Conservation (phyloP, 2,888 invertebrate genomes). For the Gastracanthus pulcherrimus region DNA sequence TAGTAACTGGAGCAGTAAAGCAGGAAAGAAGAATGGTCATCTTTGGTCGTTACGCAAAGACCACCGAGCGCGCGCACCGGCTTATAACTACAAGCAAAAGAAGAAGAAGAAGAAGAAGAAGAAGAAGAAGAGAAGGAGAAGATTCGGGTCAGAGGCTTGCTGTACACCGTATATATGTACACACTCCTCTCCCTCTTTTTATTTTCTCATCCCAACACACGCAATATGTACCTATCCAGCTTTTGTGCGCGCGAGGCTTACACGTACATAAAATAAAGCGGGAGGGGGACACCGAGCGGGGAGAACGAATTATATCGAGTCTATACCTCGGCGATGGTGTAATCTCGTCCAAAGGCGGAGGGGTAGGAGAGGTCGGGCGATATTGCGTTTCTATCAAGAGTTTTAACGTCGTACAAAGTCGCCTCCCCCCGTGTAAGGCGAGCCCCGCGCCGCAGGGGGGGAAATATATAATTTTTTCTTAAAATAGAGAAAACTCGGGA, state of each 20-base stretch:
- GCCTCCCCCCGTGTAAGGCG: not conserved
- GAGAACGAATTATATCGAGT: slow-evolving; percentile 7
- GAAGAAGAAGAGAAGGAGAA: not conserved
- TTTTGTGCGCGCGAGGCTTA: not conserved
- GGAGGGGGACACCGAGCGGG: not conserved
- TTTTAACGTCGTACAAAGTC: not conserved
- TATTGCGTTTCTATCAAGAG: slow-evolving; percentile 5
- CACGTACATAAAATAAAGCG: slow-evolving; percentile 12
- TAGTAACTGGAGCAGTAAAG: slow-evolving; percentile 31
- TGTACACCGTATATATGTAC: not conserved
- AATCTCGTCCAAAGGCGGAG: slow-evolving; percentile 1
- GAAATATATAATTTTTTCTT: not conserved
- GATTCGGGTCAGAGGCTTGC: slow-evolving; percentile 38
- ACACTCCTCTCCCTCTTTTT: no score
- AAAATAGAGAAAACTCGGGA: no score
- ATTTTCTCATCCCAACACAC: no score
- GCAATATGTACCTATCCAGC: not conserved
- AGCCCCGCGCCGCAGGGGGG: no score
- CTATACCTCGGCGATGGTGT: not conserved
- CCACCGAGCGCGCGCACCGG: not conserved
- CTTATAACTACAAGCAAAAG: not conserved
- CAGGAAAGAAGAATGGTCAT: slow-evolving; percentile 36
- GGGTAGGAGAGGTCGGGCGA: not conserved
- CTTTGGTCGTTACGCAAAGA: slow-evolving; percentile 17
- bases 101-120: not conserved